A percentile compares a stretch with the other conserved stretches of the same genome.
Evolutionary conservation across 2,797 vertebrate species (phyloP).

Genomic region (Lepus oiostolus): DNA sequence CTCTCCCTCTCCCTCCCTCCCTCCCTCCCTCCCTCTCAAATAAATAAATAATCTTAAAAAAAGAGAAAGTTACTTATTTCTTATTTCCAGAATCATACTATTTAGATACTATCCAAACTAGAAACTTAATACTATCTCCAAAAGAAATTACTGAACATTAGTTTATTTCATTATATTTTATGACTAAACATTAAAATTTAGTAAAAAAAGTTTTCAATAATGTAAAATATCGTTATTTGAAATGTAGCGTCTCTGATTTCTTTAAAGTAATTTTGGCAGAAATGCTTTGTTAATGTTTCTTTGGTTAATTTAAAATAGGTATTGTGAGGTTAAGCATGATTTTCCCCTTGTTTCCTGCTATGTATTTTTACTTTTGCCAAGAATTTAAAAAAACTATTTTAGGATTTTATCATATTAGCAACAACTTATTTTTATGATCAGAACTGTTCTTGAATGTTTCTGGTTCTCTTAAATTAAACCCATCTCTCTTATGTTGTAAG

Average conservation of each 20-base stretch:
- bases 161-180: constrained; percentile 16
- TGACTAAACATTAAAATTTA: not conserved
- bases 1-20: too few species aligned
- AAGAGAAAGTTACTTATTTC: not conserved
- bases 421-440: not conserved
- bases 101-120: not conserved
- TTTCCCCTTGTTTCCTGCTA: not conserved
- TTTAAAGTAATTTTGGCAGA: constrained; percentile 1
- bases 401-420: not conserved
- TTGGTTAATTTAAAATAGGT: not conserved
- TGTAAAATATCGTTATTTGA: not conserved
- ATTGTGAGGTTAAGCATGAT: not conserved
- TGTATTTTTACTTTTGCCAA: constrained; percentile 4
- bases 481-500: constrained; percentile 11
- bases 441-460: not conserved
- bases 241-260: not conserved
- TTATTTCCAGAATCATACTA: not conserved
- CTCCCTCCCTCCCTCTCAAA: too few species aligned
- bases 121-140: not conserved
- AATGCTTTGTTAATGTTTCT: not conserved
- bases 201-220: not conserved
- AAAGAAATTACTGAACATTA: not conserved
- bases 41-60: too few species aligned
- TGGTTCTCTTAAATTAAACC: constrained; percentile 8
- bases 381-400: constrained; percentile 9